These are phyloP conservation scores for Kuschelorhynchus macadamiae DNA, from an alignment of 2,888 invertebrate species.

Conservation along the genomic window DNA sequence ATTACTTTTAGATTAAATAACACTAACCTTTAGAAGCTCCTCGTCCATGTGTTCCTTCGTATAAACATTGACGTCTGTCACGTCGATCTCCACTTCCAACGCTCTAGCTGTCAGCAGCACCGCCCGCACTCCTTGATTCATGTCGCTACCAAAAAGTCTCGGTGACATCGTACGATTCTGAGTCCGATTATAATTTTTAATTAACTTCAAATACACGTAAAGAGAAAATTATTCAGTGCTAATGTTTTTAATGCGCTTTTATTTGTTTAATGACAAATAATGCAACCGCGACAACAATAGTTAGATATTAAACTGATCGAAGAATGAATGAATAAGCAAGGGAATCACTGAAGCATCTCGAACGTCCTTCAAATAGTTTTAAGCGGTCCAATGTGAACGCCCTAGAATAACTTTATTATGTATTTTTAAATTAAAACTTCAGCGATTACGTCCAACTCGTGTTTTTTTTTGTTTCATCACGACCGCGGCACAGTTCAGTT, in stretches of 20 bases:
- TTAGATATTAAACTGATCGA: background rate
- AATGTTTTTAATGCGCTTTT: background rate
- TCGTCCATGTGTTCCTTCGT: slow-evolving; percentile 65
- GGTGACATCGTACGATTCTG: slow-evolving; percentile 62
- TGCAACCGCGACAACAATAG: no score
- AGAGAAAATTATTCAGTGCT: background rate
- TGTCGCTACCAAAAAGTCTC: slow-evolving; percentile 70
- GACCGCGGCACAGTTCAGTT: background rate
- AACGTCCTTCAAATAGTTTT: slow-evolving; percentile 28
- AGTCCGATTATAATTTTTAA: background rate
- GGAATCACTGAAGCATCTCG: slow-evolving; percentile 28
- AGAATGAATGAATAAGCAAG: slow-evolving; percentile 12
- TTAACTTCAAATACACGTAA: background rate
- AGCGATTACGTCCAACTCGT: background rate
- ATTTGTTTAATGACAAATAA: no score
- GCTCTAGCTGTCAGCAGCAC: slow-evolving; percentile 71
- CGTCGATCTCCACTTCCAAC: slow-evolving; percentile 68
- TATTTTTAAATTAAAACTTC: slow-evolving; percentile 24
- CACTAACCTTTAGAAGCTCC: slow-evolving; percentile 68
- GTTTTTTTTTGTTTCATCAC: slow-evolving; percentile 2
- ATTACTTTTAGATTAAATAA: no score
- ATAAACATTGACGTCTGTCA: slow-evolving; percentile 70
- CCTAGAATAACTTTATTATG: slow-evolving; percentile 23
- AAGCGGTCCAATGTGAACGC: slow-evolving; percentile 25
- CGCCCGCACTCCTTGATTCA: slow-evolving; percentile 72